These are phyloP conservation scores for Phacellophora camtschatica DNA, from an alignment of 30 jellyfish, hydroid and myxozoan genomes.

Conservation along the genomic window DNA sequence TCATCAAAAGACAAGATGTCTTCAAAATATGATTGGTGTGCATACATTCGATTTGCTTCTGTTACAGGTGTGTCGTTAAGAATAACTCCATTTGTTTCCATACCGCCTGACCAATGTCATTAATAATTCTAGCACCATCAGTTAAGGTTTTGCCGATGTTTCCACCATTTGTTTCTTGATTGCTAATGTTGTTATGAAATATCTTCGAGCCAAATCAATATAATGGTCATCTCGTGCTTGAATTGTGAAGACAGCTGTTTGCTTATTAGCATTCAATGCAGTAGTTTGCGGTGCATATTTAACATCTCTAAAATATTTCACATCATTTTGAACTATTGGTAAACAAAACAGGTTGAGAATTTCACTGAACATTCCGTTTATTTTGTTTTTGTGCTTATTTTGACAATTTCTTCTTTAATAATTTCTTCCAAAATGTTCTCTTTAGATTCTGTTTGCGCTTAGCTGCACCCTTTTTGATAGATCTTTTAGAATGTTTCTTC, in stretches of 20 bases:
- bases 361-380: too few relatives aligned
- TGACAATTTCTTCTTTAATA: too few relatives aligned
- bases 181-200: background rate
- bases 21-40: background rate
- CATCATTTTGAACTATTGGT: too few relatives aligned
- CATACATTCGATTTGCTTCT: slow-evolving; percentile 18
- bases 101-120: background rate
- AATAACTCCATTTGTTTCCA: background rate
- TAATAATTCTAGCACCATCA: background rate
- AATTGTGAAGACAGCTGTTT: background rate
- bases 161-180: background rate
- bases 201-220: background rate
- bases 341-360: too few relatives aligned
- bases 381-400: too few relatives aligned
- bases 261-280: background rate
- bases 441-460: too few relatives aligned
- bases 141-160: background rate
- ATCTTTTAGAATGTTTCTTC: too few relatives aligned
- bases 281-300: too few relatives aligned
- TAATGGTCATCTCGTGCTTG: background rate
- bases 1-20: background rate
- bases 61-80: slow-evolving; percentile 23
- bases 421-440: too few relatives aligned
- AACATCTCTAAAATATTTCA: too few relatives aligned
- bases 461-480: too few relatives aligned